These are phyloP conservation scores for Euwallacea fornicatus DNA, from an alignment of 1,140 invertebrate genomes.

Conservation along the genomic window DNA sequence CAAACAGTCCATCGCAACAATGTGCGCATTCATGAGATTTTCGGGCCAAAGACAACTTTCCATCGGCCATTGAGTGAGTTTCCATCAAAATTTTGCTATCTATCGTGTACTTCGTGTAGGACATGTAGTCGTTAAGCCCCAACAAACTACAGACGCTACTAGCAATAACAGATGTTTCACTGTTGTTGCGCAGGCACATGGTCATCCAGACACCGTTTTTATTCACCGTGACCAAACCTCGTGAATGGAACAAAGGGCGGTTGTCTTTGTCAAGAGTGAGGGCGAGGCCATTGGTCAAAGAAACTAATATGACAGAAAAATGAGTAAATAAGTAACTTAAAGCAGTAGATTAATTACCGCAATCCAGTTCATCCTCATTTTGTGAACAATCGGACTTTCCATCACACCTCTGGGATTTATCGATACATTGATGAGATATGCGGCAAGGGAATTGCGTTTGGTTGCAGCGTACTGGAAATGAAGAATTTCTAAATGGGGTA, in stretches of 20 bases:
- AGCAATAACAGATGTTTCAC: constrained; percentile 50
- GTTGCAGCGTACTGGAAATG: constrained; percentile 57
- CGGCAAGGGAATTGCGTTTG: constrained; percentile 61
- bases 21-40: constrained; percentile 6
- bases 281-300: constrained; percentile 64
- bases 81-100: constrained; percentile 35
- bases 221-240: constrained; percentile 64
- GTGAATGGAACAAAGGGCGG: constrained; percentile 59
- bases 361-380: constrained; percentile 73
- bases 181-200: constrained; percentile 59
- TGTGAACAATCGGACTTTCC: constrained; percentile 62
- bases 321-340: constrained; percentile 3
- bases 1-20: constrained; percentile 49
- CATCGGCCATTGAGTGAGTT: neutral
- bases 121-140: constrained; percentile 59
- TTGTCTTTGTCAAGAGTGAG: constrained; percentile 61
- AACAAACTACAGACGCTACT: constrained; percentile 61
- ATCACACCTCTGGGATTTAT: constrained; percentile 63
- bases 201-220: constrained; percentile 62
- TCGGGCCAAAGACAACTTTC: neutral
- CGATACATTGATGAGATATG: constrained; percentile 62
- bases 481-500: constrained; percentile 40
- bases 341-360: constrained; percentile 57
- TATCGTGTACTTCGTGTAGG: constrained; percentile 40
- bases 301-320: constrained; percentile 56